A percentile compares a stretch with the other conserved stretches of the same genome.
Evolutionary conservation across 92 coral and sea anemone genomes (phyloP).

Genomic region (Micromussa lordhowensis): DNA sequence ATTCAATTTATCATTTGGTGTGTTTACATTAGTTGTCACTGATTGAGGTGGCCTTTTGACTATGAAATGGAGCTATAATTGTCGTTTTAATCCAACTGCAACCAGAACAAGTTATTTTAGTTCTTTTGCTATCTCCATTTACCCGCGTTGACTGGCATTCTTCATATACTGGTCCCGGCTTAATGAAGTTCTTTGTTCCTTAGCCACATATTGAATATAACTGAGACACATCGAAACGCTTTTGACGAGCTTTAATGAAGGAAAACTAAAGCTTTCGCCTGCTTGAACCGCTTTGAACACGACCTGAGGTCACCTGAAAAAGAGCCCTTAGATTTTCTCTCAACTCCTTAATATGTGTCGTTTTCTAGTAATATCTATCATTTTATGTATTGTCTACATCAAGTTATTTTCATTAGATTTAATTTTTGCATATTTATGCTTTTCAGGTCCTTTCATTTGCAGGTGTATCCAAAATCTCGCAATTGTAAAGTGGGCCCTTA

Average conservation of each 20-base stretch:
- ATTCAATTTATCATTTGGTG: background rate
- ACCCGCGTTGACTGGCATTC: background rate
- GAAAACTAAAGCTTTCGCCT: background rate
- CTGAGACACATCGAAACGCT: too few relatives aligned
- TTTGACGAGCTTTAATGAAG: too few relatives aligned
- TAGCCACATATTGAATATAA: too few relatives aligned
- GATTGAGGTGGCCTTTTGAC: constrained; percentile 1
- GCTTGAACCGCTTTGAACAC: too few relatives aligned
- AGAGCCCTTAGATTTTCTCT: background rate
- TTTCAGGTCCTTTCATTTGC: background rate
- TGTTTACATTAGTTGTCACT: constrained; percentile 1
- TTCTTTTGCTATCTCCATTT: background rate
- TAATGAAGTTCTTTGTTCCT: constrained; percentile 1
- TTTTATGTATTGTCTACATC: background rate
- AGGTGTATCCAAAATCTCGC: background rate
- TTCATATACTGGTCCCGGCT: background rate
- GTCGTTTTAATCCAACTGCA: background rate
- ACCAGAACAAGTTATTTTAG: background rate
- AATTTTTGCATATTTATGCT: background rate
- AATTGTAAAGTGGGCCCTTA: background rate
- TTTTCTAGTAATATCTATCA: background rate
- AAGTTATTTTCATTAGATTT: too few relatives aligned
- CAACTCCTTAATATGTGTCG: background rate
- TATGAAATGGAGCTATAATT: background rate
- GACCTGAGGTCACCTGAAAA: background rate